Base-by-base conservation (phyloP, 2,113 vertebrate species). In the Tricholaema leucomelas region DNA sequence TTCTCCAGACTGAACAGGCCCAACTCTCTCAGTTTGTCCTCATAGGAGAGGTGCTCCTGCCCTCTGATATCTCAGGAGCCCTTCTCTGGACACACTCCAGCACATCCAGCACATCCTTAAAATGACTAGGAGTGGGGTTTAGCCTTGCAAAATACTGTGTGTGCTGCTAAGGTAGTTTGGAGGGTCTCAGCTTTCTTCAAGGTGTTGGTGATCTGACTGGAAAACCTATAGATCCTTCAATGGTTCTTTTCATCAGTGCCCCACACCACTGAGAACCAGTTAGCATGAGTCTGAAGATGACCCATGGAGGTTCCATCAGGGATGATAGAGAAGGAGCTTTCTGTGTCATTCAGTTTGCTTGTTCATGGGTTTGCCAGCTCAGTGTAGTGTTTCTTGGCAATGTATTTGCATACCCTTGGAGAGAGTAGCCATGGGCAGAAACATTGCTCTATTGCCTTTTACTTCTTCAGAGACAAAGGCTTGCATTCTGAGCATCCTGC, bases 351-450 rank as follows among this genome's bases (percentile, higher is more conserved):
- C 38, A 10, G 15, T 56, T 86, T 86, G 42, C 70, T 31, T 61
- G 15, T n/a, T 44, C 7, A 1, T 33, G 0, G 9, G 5, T 82
- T 61, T 33, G 7, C 79, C 67, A 72, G 12, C n/a, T 82, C 24
- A 2, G 1, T 4, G 2, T 16, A 4, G 28, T 6, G 0, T 52
- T 78, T 12, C 31, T 85, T 59, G 25, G 15, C 48, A 28, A 1
- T 16, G 15, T 27, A 44, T 75, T 55, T 0, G 0, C 6, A 3
- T 58, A 31, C 24, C 14, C n/a, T 42, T 46, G 25, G 25, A 83
- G 64, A 77, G 9, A n/a, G 27, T 46, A 87, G 28, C 36, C 12
- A 33, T 31, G 67, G 36, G 24, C 72, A 83, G 69, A 58, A 58
- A 21, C 42, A 25, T 38, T 69, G 19, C 17, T 54, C 30, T 61